phyloP scores from a whole-genome alignment of 2,797 vertebrate species.

The Enteromius afrohamiltoni region DNA sequence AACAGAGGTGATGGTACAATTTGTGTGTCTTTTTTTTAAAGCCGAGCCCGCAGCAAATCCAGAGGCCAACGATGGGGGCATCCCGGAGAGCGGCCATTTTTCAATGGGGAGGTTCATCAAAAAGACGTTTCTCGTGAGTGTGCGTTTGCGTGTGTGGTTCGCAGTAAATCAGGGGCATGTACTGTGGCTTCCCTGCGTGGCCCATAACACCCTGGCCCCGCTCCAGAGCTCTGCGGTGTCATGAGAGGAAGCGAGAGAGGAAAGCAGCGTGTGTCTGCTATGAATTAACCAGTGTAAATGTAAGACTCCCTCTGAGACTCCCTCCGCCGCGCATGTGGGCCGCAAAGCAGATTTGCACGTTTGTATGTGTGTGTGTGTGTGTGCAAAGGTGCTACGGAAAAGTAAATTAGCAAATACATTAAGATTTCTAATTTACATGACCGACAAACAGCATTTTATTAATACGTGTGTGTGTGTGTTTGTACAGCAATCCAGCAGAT shows the following conservation, averaged over 20 bases:
- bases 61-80: background rate
- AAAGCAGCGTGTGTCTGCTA: constrained; percentile 65
- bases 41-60: background rate
- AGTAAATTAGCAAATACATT: constrained; percentile 46
- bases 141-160: constrained; percentile 34
- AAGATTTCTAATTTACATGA: constrained; percentile 25
- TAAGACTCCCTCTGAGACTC: constrained; percentile 65
- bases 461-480: constrained; percentile 20
- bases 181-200: constrained; percentile 25
- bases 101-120: constrained; percentile 15
- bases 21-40: background rate
- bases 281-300: constrained; percentile 69
- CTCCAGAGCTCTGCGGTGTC: constrained; percentile 40
- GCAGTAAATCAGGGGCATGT: constrained; percentile 38
- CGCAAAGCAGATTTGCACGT: constrained; percentile 4
- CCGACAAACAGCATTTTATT: constrained; percentile 28
- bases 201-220: constrained; percentile 25
- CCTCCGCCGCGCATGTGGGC: constrained; percentile 50
- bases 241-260: constrained; percentile 38
- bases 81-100: background rate
- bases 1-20: constrained; percentile 6
- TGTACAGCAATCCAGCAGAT: background rate
- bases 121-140: constrained; percentile 29
- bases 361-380: background rate
- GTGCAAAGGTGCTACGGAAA: constrained; percentile 22